Evolutionary conservation across 2,888 invertebrate species (phyloP).

Genomic region (Melipona beecheii): DNA sequence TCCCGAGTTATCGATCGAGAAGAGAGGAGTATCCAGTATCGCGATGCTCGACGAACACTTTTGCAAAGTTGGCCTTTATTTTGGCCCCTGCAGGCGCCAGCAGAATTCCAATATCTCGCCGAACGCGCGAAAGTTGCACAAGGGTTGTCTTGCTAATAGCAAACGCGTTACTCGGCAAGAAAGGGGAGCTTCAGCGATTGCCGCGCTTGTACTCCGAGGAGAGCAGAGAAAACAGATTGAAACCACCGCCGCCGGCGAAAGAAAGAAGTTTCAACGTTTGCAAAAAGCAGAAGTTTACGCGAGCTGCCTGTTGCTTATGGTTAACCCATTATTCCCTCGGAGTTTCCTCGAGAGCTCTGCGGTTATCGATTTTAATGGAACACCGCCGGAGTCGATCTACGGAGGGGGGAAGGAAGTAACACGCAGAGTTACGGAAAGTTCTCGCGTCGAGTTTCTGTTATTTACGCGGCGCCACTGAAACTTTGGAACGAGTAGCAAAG

Average conservation of each 20-base stretch:
- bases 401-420: too few relatives aligned
- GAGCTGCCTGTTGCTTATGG: background rate
- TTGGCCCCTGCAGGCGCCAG: background rate
- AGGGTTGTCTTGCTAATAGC: background rate
- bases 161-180: background rate
- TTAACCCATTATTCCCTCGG: conserved; percentile 9
- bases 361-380: too few relatives aligned
- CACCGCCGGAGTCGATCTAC: too few relatives aligned
- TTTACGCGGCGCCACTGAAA: background rate
- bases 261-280: background rate
- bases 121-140: background rate
- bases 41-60: background rate
- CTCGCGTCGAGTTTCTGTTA: too few relatives aligned
- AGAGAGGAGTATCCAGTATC: background rate
- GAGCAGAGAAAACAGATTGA: background rate
- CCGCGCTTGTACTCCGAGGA: background rate
- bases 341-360: too few relatives aligned
- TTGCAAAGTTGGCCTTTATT: background rate
- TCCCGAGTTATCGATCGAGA: too few relatives aligned
- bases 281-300: background rate
- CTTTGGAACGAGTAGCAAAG: background rate
- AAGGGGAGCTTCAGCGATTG: background rate
- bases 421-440: too few relatives aligned
- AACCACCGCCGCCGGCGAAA: background rate
- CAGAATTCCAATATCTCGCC: background rate